A percentile compares a stretch with the other conserved stretches of the same genome.
phyloP scores from a whole-genome alignment of 2,888 invertebrate species.

The Homarus gammarus region DNA sequence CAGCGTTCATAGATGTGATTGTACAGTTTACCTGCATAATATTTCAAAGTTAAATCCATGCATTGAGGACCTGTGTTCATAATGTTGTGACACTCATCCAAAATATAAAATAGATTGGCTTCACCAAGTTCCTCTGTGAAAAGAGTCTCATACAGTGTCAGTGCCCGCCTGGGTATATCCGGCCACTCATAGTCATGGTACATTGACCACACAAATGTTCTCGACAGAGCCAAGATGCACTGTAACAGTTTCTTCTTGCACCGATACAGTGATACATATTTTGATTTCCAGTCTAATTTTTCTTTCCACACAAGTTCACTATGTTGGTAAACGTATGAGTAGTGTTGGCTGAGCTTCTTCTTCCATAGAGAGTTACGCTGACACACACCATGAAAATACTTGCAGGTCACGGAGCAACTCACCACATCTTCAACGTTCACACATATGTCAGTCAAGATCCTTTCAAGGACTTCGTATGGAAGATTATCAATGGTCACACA shows the following conservation, averaged over 20 bases:
- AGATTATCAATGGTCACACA: conserved; percentile 55
- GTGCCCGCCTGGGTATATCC: conserved; percentile 63
- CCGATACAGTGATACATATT: conserved; percentile 30
- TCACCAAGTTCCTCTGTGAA: conserved; percentile 42
- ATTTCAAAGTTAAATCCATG: conserved; percentile 66
- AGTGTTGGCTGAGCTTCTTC: conserved; percentile 55
- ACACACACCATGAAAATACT: conserved; percentile 56
- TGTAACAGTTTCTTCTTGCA: conserved; percentile 44
- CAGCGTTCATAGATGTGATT: conserved; percentile 41
- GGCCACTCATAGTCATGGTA: conserved; percentile 73
- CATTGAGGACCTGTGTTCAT: conserved; percentile 24
- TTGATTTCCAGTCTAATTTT: conserved; percentile 44
- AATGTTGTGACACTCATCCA: conserved; percentile 69
- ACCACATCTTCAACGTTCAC: conserved; percentile 57
- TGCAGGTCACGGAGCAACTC: conserved; percentile 50
- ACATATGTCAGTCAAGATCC: conserved; percentile 51
- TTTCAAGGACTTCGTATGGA: conserved; percentile 65
- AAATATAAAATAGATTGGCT: conserved; percentile 47
- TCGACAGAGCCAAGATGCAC: conserved; percentile 64
- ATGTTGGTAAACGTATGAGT: conserved; percentile 43
- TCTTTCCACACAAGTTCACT: conserved; percentile 23
- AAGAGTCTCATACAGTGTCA: conserved; percentile 56
- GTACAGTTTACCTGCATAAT: conserved; percentile 66
- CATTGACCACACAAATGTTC: conserved; percentile 73
- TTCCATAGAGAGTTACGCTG: conserved; percentile 64